Evolutionary conservation across 1,140 invertebrate genomes (phyloP).

Genomic region (Bombus sibiricus): DNA sequence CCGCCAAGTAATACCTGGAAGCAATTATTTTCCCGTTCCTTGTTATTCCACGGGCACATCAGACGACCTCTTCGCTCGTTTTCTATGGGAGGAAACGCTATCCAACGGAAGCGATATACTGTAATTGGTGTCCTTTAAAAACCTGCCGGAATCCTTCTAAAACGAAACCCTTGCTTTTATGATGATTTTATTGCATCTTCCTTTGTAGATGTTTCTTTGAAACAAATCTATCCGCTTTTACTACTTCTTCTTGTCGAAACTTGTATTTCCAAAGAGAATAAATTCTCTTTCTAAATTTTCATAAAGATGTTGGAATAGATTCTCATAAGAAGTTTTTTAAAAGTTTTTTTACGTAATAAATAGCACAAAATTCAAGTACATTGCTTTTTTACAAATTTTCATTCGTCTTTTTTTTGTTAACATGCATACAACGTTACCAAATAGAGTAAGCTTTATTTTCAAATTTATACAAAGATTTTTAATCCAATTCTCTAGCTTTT

Average conservation of each 20-base stretch:
- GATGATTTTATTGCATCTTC: not conserved
- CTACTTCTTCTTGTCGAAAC: not conserved
- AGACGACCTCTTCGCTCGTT: slow-evolving; percentile 1
- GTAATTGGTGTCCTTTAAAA: slow-evolving; percentile 48
- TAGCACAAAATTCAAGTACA: no score
- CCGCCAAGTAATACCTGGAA: not conserved
- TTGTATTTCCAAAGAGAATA: not conserved
- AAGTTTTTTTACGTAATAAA: no score
- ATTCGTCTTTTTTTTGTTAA: no score
- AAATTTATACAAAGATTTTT: not conserved
- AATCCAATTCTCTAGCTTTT: not conserved
- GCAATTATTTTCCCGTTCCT: slow-evolving; percentile 25
- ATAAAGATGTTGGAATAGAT: not conserved
- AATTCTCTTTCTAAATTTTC: not conserved
- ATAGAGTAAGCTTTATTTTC: not conserved
- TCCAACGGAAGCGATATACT: slow-evolving; percentile 33
- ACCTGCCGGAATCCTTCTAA: not conserved
- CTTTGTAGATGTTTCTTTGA: not conserved
- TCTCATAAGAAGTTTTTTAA: no score
- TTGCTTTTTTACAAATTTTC: no score
- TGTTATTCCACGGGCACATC: slow-evolving; percentile 8
- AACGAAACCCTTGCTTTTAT: slow-evolving; percentile 1
- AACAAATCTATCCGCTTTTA: not conserved
- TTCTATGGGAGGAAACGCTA: slow-evolving; percentile 43
- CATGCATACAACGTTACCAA: not conserved